Conservation (phyloP, 2,888 invertebrate genomes). For the Agrotis clavis region DNA sequence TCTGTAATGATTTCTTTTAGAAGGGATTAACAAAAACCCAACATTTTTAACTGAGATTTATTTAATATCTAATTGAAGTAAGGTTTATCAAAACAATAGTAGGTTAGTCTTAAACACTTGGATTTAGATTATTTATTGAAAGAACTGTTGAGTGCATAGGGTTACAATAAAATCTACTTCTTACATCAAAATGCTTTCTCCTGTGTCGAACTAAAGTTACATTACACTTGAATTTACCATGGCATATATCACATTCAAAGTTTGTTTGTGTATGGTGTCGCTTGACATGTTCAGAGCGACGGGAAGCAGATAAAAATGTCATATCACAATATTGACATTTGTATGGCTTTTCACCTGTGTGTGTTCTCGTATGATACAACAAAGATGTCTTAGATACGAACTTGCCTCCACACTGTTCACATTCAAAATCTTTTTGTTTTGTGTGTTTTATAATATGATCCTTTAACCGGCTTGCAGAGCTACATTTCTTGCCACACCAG, state of each 20-base stretch:
- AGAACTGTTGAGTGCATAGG: not conserved
- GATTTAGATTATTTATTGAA: not conserved
- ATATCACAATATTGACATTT: conserved; percentile 70
- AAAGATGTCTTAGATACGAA: conserved; percentile 72
- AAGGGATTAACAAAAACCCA: not conserved
- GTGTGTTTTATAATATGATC: conserved; percentile 74
- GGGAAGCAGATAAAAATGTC: conserved; percentile 70
- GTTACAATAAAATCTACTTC: conserved; percentile 59
- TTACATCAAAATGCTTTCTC: conserved; percentile 67
- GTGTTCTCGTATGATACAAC: conserved; percentile 72
- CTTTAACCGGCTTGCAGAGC: conserved; percentile 67
- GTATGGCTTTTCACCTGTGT: conserved; percentile 76
- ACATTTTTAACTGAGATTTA: too few relatives aligned
- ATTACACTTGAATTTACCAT: conserved; percentile 64
- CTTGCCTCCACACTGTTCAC: conserved; percentile 68
- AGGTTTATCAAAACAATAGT: too few relatives aligned
- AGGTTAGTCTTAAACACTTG: not conserved
- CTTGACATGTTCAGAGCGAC: conserved; percentile 70
- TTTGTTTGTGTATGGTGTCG: conserved; percentile 62
- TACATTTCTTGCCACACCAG: conserved; percentile 73
- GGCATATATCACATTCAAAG: conserved; percentile 72
- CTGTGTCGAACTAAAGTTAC: conserved; percentile 66
- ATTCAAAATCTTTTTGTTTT: conserved; percentile 71
- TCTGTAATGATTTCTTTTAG: not conserved
- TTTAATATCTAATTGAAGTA: too few relatives aligned